Evolutionary conservation across 2,113 vertebrate species (phyloP), one percentile per base, ranked within the genome.

Genomic region (Columba janthina): DNA sequence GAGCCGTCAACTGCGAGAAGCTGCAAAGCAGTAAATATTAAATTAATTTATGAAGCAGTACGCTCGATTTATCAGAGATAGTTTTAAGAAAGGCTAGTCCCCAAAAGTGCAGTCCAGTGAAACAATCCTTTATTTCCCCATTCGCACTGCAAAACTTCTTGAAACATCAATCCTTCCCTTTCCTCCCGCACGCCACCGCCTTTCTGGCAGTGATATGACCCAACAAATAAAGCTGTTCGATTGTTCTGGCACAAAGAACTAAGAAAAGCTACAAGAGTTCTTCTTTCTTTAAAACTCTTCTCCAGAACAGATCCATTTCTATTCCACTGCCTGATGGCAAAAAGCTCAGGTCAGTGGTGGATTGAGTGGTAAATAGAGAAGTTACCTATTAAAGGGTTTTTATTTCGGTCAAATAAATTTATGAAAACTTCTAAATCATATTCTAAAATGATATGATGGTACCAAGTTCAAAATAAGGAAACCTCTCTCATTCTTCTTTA

Each of bases 1-100:
- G 96, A 28, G 31, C 97, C 98, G 28, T 99, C 99, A 66, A 99
- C 99, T 9, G 98, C 98, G 40, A 99, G 98, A 89, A 99, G 98
- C 99, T 99, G 98, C 75, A 97, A 62, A n/a, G 40, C 36, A 85
- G 46, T 6, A 58, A 62, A 83, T 4, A 38, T 16, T 10, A 8
- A 58, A 12, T 54, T 48, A 8, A 69, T 24, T 66, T 11, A 31
- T 12, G 51, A 62, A 85, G 64, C 38, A 26, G 28, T 8, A 58
- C 2, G 3, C 21, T 64, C 13, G 6, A 12, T 51, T 73, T 11
- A 34, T 32, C 36, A 12, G 28, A 18, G 19, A 6, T 1, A 32
- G 24, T 54, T 66, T 34, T 28, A 42, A 56, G 60, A 61, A 61
- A 56, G 32, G 19, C 29, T 11, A 7, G 20, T 32, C 20, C 56